Base-by-base conservation (phyloP, 2,888 invertebrate genomes). In the Coleophora deauratella region DNA sequence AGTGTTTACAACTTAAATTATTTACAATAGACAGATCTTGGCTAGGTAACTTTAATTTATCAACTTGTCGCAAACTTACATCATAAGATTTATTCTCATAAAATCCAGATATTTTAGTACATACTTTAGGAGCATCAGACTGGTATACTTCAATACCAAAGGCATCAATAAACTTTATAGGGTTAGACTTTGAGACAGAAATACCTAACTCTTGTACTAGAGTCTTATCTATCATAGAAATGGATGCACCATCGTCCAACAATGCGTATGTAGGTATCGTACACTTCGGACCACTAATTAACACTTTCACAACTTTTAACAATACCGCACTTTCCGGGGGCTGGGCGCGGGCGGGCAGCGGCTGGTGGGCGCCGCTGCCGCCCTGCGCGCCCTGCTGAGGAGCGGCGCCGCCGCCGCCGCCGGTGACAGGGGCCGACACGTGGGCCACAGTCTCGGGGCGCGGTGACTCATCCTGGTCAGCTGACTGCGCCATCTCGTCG, bases 21-120 rank as follows among this genome's bases (percentile, higher is more conserved):
- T 49, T 47, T 30, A 46, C 33, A 4, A 42, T 3, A 8, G 39
- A 50, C 21, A 50, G 42, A 37, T 49, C 40, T 48, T 50, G 49
- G 31, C 34, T 36, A 35, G 45, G 45, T 38, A 50, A 45, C 2
- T 45, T 47, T 41, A 52, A 39, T 14, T 40, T 41, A 38, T 34
- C 37, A 30, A 44, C 39, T 35, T 47, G 40, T 9, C 46, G 38
- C 8, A 43, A 42, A 21, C 27, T 41, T 10, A 44, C 10, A 35
- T 42, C 33, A 46, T 44, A 47, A 15, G 10, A 39, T 33, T 30
- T 28, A 27, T 40, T 36, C 21, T 46, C 39, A 27, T 42, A 27
- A n/a, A n/a, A n/a, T 33, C 41, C 40, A 41, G 10, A 33, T 12
- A 49, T 43, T 11, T 38, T 42, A 7, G 42, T 37, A 42, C 27